Percentiles rank a stretch among this genome's conserved stretches.
Conservation (phyloP, 1,140 invertebrate species). For the Dryas iulia region DNA sequence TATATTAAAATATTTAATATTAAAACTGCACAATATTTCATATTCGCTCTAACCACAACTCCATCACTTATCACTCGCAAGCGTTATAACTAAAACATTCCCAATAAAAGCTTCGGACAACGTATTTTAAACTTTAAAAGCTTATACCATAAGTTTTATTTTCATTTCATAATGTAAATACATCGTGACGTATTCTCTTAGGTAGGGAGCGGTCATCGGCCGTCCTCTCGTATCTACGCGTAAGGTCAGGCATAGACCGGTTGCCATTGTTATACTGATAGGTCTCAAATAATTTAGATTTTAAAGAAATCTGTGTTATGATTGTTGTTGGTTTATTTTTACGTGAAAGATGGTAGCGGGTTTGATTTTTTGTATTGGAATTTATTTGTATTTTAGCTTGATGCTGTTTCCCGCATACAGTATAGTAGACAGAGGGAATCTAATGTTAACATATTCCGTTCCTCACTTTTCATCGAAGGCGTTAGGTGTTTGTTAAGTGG, state of each 20-base stretch:
- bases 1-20: no score
- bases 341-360: background rate
- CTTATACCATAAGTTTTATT: background rate
- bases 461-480: no score
- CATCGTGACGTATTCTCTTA: background rate
- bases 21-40: background rate
- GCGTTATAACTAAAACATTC: slow-evolving; percentile 3
- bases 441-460: no score
- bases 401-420: no score
- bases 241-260: slow-evolving; percentile 1
- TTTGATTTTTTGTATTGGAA: no score
- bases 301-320: no score
- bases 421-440: no score
- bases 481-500: no score
- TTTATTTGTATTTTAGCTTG: no score
- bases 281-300: background rate
- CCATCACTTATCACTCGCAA: background rate
- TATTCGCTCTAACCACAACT: background rate
- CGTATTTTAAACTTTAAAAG: background rate
- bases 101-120: background rate
- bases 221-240: slow-evolving; percentile 2
- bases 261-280: slow-evolving; percentile 2
- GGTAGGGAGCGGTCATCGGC: slow-evolving; percentile 3
- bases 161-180: background rate
- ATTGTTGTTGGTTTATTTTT: no score